These are phyloP conservation scores for Mus spicilegus DNA, from an alignment of 2,113 vertebrate species.

Conservation along the genomic window DNA sequence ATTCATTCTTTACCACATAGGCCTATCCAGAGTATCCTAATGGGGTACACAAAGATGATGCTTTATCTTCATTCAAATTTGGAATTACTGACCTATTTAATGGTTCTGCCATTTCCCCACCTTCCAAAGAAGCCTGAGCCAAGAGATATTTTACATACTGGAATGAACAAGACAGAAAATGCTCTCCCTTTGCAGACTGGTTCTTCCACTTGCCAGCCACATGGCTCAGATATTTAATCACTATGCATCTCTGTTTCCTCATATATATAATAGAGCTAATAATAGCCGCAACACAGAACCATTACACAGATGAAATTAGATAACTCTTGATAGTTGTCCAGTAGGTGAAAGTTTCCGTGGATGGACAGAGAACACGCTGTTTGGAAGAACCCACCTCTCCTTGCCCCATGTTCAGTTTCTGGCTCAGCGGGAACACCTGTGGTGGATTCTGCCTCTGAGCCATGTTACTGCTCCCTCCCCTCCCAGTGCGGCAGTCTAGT, in stretches of 20 bases:
- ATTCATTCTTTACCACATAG: not conserved
- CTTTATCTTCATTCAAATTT: not conserved
- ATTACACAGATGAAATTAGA: constrained; percentile 10
- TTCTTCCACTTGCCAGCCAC: constrained; percentile 1
- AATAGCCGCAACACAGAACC: not conserved
- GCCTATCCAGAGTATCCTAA: not conserved
- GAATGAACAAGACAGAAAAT: constrained; percentile 13
- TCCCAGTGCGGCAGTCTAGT: not conserved
- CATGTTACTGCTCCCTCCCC: not conserved
- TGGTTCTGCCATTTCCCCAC: not conserved
- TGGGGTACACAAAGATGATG: not conserved
- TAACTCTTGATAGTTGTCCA: not conserved
- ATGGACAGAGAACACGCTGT: not conserved
- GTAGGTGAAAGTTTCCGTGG: not conserved
- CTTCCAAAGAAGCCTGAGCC: not conserved
- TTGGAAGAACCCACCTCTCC: not conserved
- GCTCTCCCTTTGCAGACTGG: not conserved
- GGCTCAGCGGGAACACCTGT: not conserved
- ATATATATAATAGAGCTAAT: not conserved
- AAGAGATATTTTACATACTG: not conserved
- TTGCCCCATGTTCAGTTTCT: not conserved
- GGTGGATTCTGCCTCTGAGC: not conserved
- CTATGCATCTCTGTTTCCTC: constrained; percentile 32
- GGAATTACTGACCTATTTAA: not conserved
- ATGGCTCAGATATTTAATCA: constrained; percentile 7